Evolutionary conservation across 2,888 invertebrate species (phyloP), one percentile per base, ranked within the genome.

Genomic region (Troides aeacus): DNA sequence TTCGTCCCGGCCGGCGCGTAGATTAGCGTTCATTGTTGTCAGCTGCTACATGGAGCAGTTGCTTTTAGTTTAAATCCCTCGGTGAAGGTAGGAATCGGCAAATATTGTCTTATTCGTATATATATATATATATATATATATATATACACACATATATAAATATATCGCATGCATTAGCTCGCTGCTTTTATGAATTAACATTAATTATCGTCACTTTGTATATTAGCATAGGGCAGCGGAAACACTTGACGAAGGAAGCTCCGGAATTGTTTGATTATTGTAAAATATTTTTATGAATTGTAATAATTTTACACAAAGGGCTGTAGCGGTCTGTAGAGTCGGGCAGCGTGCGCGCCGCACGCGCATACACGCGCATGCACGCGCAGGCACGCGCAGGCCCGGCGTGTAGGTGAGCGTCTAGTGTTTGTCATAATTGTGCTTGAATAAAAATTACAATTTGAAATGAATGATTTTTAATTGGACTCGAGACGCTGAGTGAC

Each of bases 361-460:
- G 50, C 18, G 50, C 50, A 21, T 18, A 8, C 39, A 39, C 53
- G 17, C 53, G 53, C 53, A n/a, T 18, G 53, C 10, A 39, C 39
- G 53, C 53, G 53, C n/a, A 12, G 18, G 53, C 15, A 18, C 17
- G 17, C n/a, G 53, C 17, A 79, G 71, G 77, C 75, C 76, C 75
- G 74, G 73, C 72, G 76, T 84, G 83, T 87, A 88, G 84, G 83
- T 86, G 84, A 85, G 84, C 79, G 81, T 81, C 81, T 82, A 81
- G 77, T 86, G 83, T 88, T 87, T 91, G 90, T 90, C 89, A 87
- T 86, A 84, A 82, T 86, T 87, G 84, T 90, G 89, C 90, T 91
- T 91, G 74, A 91, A 90, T 90, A 90, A 90, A 90, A 82, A 75
- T 78, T 81, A 75, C 77, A 86, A 89, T 79, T 77, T 76, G 76